A percentile compares a stretch with the other conserved stretches of the same genome.
Conservation (phyloP, 2,113 vertebrate species). For the Centropristis striata region DNA sequence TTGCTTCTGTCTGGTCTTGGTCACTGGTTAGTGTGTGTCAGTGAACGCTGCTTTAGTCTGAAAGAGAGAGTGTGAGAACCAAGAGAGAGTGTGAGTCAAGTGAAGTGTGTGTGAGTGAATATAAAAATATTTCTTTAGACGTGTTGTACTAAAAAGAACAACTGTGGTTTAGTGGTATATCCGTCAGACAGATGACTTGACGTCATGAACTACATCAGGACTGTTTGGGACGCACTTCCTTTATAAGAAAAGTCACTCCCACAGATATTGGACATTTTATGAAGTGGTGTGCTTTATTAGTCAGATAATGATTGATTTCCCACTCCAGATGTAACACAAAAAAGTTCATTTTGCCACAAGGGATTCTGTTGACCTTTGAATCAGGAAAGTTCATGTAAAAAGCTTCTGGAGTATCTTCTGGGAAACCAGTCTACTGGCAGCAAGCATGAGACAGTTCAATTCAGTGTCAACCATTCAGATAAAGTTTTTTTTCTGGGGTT, state of each 20-base stretch:
- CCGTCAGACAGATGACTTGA: slow-evolving; percentile 6
- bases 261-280: background rate
- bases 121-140: background rate
- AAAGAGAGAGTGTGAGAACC: background rate
- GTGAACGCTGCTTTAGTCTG: background rate
- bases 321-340: slow-evolving; percentile 36
- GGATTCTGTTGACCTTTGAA: slow-evolving; percentile 41
- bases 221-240: background rate
- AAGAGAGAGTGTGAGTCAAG: slow-evolving; percentile 7
- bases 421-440: slow-evolving; percentile 45
- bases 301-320: slow-evolving; percentile 26
- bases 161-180: background rate
- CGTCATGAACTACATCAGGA: slow-evolving; percentile 12
- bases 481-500: background rate
- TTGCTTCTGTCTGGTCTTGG: slow-evolving; percentile 37
- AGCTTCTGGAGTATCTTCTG: slow-evolving; percentile 6
- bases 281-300: background rate
- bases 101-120: background rate
- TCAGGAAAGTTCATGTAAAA: background rate
- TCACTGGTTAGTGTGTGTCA: slow-evolving; percentile 25
- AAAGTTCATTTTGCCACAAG: slow-evolving; percentile 20
- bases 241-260: slow-evolving; percentile 34
- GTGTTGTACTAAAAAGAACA: background rate
- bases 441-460: slow-evolving; percentile 17
- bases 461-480: slow-evolving; percentile 11